Conservation (phyloP, 2,797 vertebrate genomes). For the Tinamus major region DNA sequence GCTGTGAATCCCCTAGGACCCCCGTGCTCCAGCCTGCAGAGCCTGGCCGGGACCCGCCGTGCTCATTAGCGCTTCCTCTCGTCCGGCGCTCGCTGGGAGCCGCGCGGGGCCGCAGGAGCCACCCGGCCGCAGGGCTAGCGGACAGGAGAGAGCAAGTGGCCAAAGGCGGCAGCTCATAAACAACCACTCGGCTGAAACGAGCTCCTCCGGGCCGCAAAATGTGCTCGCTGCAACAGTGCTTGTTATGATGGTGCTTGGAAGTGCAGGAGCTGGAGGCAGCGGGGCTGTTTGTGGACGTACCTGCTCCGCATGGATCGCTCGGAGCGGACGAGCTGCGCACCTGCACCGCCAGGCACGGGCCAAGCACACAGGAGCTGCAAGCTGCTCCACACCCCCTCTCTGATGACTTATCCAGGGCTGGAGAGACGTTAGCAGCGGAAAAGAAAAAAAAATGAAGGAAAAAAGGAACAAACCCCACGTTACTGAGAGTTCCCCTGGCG, state of each 20-base stretch:
- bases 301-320: too few relatives aligned
- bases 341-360: neutral
- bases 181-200: accelerated
- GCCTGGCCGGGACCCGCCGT: too few relatives aligned
- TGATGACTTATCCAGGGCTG: neutral
- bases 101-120: neutral
- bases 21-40: neutral
- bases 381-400: neutral
- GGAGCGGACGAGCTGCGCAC: too few relatives aligned
- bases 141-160: neutral
- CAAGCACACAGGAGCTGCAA: neutral
- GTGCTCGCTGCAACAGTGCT: too few relatives aligned
- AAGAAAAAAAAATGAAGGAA: accelerated
- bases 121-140: neutral
- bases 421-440: accelerated
- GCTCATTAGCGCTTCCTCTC: too few relatives aligned
- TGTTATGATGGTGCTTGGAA: too few relatives aligned
- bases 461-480: accelerated
- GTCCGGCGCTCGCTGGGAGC: neutral
- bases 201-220: accelerated
- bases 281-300: too few relatives aligned
- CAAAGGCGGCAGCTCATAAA: neutral
- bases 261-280: too few relatives aligned
- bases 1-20: accelerated
- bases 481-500: neutral